Evolutionary conservation across 2,797 vertebrate genomes (phyloP).

Genomic region (Lagorchestes hirsutus): DNA sequence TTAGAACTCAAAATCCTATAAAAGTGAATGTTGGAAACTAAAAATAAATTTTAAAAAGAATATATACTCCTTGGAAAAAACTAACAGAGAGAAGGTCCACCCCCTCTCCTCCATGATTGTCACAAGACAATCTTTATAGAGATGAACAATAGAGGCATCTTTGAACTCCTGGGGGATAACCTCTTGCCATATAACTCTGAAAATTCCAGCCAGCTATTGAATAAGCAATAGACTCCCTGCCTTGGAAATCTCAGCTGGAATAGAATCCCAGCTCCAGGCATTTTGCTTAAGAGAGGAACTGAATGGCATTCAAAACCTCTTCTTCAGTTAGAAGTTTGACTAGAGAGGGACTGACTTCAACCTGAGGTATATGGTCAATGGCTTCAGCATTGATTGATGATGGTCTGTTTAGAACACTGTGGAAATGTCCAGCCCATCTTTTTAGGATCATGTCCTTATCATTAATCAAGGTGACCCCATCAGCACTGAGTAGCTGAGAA

Average conservation of each 20-base stretch:
- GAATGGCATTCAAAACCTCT: not conserved
- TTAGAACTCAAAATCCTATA: no score
- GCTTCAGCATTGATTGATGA: not conserved
- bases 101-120: not conserved
- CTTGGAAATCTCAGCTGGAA: not conserved
- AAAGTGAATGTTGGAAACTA: no score
- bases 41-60: no score
- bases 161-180: not conserved
- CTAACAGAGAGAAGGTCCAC: no score
- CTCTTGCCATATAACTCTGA: not conserved
- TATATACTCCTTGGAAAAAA: no score
- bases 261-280: not conserved
- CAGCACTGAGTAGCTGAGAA: not conserved
- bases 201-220: not conserved
- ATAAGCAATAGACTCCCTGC: not conserved
- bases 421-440: no score
- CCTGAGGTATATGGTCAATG: not conserved
- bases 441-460: not conserved
- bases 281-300: not conserved
- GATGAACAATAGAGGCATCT: not conserved
- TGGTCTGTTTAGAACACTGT: not conserved
- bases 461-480: not conserved
- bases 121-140: not conserved
- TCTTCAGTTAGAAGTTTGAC: not conserved
- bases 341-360: not conserved